Conservation (phyloP, 2,797 vertebrate species). For the Thunnus albacares region DNA sequence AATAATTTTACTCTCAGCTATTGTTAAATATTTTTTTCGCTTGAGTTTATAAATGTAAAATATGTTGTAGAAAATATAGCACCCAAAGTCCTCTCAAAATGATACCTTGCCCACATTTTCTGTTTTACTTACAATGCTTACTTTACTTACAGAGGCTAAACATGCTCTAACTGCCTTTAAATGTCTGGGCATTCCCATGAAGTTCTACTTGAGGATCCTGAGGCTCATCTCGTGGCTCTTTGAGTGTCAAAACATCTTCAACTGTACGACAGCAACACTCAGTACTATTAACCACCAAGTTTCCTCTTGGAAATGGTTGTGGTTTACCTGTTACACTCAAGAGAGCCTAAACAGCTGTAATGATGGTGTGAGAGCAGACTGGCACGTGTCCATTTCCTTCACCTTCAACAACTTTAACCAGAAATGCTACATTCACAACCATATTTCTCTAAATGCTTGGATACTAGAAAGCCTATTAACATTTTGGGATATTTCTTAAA, state of each 20-base stretch:
- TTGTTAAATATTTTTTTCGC: neutral
- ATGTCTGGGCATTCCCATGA: neutral
- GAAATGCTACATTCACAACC: neutral
- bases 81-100: neutral
- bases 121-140: neutral
- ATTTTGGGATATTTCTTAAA: neutral
- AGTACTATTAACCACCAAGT: neutral
- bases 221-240: neutral
- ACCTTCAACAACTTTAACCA: neutral
- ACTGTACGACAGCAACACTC: neutral
- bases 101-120: neutral
- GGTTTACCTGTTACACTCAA: slow-evolving; percentile 18
- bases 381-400: neutral
- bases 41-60: neutral
- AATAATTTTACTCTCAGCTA: neutral
- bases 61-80: too few relatives aligned
- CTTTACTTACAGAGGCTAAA: too few relatives aligned
- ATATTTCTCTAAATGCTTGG: neutral
- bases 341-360: neutral
- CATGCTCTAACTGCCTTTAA: neutral
- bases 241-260: neutral
- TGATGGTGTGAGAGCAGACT: neutral
- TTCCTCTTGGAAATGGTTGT: slow-evolving; percentile 13
- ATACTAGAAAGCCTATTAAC: too few relatives aligned
- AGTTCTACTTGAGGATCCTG: neutral